Percentiles rank a stretch among this genome's conserved stretches.
Evolutionary conservation across 2,113 vertebrate species (phyloP).

Genomic region (Seriola quinqueradiata): DNA sequence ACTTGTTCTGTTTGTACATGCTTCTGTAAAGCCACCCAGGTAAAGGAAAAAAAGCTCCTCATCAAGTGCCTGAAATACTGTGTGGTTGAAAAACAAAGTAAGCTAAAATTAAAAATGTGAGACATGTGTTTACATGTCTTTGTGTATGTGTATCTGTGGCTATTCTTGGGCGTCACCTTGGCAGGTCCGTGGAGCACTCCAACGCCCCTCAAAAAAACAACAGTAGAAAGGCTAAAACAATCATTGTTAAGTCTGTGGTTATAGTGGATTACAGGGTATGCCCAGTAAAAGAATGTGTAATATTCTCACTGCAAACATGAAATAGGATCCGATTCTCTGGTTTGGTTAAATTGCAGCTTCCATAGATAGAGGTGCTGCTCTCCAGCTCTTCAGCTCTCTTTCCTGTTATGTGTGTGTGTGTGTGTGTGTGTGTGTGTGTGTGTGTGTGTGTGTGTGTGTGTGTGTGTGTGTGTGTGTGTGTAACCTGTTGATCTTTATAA

Average conservation of each 20-base stretch:
- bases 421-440: conserved; percentile 21
- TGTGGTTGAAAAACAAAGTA: not conserved
- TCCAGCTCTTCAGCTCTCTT: not conserved
- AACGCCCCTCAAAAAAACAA: not conserved
- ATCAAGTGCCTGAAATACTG: not conserved
- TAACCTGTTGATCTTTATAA: conserved; percentile 51
- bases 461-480: conserved; percentile 17
- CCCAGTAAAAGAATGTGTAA: not conserved
- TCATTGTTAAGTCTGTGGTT: not conserved
- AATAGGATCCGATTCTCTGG: conserved; percentile 7
- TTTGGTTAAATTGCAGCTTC: conserved; percentile 10
- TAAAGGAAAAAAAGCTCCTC: not conserved
- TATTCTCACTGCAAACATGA: not conserved
- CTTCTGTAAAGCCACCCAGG: not conserved
- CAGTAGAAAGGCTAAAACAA: not conserved
- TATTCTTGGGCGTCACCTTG: not conserved
- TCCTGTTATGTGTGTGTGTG: conserved; percentile 12
- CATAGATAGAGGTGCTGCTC: not conserved
- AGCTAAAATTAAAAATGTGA: not conserved
- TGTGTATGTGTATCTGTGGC: not conserved
- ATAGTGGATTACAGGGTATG: not conserved
- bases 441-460: conserved; percentile 12
- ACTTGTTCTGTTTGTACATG: not conserved
- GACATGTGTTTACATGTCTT: not conserved
- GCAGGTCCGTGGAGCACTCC: not conserved